Percentiles rank a stretch among this genome's conserved stretches.
Evolutionary conservation across 1,140 invertebrate genomes (phyloP).

Genomic region (Tetraneura akinire): DNA sequence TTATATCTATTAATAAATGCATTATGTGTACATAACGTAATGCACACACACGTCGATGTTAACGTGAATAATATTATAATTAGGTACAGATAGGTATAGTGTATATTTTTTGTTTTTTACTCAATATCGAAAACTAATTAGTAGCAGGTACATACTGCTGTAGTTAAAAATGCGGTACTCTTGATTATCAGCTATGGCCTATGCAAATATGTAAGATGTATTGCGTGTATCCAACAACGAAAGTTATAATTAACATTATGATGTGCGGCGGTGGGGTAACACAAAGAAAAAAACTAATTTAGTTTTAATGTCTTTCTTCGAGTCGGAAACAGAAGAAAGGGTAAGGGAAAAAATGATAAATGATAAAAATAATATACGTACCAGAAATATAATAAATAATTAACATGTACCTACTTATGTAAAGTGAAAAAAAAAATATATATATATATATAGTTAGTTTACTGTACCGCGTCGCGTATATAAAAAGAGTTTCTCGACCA

Average conservation of each 20-base stretch:
- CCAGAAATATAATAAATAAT: constrained; percentile 27
- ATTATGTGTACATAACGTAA: background rate
- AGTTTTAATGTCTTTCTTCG: constrained; percentile 3
- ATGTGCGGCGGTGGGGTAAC: background rate
- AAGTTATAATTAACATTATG: constrained; percentile 1
- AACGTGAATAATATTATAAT: no score
- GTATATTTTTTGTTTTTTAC: background rate
- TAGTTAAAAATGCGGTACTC: background rate
- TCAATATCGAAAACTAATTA: constrained; percentile 17
- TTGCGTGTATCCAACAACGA: background rate
- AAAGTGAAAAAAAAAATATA: no score
- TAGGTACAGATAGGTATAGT: background rate
- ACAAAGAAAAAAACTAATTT: constrained; percentile 19
- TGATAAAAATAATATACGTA: background rate
- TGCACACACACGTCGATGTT: no score
- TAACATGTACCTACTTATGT: constrained; percentile 29
- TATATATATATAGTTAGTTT: constrained; percentile 2
- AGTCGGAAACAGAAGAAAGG: background rate
- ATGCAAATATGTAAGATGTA: constrained; percentile 10
- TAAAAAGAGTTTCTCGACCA: background rate
- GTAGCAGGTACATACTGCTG: background rate
- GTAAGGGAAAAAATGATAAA: background rate
- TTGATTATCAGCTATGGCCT: constrained; percentile 11
- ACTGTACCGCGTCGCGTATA: background rate
- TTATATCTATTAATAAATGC: constrained; percentile 14